Percentiles rank a stretch among this genome's conserved stretches.
Conservation (phyloP, 2,888 invertebrate genomes). For the Zaprionus obscuricornis region DNA sequence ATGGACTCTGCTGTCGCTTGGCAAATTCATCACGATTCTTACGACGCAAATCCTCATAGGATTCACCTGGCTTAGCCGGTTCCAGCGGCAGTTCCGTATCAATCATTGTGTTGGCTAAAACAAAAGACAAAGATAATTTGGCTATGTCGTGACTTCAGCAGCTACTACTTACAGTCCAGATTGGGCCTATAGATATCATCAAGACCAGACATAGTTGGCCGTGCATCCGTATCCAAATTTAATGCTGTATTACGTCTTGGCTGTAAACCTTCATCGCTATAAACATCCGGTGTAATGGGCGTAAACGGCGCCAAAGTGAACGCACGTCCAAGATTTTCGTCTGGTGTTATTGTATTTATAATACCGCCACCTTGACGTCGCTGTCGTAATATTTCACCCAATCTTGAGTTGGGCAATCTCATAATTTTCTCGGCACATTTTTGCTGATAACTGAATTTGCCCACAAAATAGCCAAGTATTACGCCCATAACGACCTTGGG, state of each 20-base stretch:
- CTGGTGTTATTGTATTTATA: slow-evolving; percentile 79
- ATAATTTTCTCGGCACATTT: slow-evolving; percentile 92
- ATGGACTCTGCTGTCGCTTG: slow-evolving; percentile 74
- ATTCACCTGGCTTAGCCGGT: slow-evolving; percentile 84
- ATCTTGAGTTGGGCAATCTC: slow-evolving; percentile 89
- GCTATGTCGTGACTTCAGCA: neutral
- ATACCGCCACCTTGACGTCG: slow-evolving; percentile 84
- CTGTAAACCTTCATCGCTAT: slow-evolving; percentile 74
- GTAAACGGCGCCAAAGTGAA: slow-evolving; percentile 84
- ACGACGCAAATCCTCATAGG: slow-evolving; percentile 89
- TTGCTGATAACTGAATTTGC: slow-evolving; percentile 91
- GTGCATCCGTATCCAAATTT: slow-evolving; percentile 86
- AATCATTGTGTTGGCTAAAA: slow-evolving; percentile 68
- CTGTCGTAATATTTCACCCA: slow-evolving; percentile 88
- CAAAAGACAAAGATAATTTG: neutral
- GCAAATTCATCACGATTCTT: slow-evolving; percentile 88
- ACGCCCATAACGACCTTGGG: slow-evolving; percentile 89
- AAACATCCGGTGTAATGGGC: slow-evolving; percentile 75
- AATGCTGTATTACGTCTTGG: slow-evolving; percentile 82
- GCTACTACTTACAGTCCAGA: slow-evolving; percentile 84
- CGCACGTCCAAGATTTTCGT: slow-evolving; percentile 83
- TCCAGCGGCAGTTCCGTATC: slow-evolving; percentile 84
- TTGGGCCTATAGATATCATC: slow-evolving; percentile 86
- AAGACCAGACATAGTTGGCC: slow-evolving; percentile 85
- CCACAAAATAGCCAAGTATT: slow-evolving; percentile 90